Evolutionary conservation across 2,113 vertebrate genomes (phyloP), one percentile per base, ranked within the genome.

Genomic region (Caretta caretta): DNA sequence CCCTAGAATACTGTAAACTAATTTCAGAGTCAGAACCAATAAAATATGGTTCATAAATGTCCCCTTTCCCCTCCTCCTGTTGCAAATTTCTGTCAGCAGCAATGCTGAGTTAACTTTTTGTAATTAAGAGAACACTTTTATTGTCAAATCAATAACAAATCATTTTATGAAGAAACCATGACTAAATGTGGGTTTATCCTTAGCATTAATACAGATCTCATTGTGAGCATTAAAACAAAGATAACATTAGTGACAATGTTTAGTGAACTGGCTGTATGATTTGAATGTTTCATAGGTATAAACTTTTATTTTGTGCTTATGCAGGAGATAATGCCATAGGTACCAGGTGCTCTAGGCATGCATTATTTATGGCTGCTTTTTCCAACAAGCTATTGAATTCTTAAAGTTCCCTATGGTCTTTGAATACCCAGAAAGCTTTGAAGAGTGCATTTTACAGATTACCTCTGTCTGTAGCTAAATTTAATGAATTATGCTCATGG

Each of bases 231-330:
- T 93, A 84, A 94, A 92, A 84, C 35, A 89, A 81, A 81, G 12
- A 19, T 54, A 81, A 2, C 29, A 72, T 62, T 87, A 38, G 24
- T 78, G 31, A 86, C 72, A 92, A 84, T 5, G 4, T 50, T 91
- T 25, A 81, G 50, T 88, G 56, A 56, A 88, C 20, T 12, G 35
- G 6, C 48, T 69, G 20, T 84, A 82, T 87, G 49, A 84, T 89
- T 87, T 92, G 54, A 80, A 27, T 91, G n/a, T 93, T 93, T 75
- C 38, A 90, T 94, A 96, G 2, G 25, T 89, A 6, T 90, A 82
- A 93, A 48, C 6, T 93, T 94, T 91, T 76, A 87, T 91, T 87
- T 91, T 79, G 12, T 16, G 25, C 1, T 95, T 92, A 46, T 11
- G 84, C 20, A 81, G 46, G 16, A 90, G 90, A 93, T 56, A 92